A percentile compares a stretch with the other conserved stretches of the same genome.
Conservation (phyloP, 2,113 vertebrate genomes). For the Lampris megalopsis region DNA sequence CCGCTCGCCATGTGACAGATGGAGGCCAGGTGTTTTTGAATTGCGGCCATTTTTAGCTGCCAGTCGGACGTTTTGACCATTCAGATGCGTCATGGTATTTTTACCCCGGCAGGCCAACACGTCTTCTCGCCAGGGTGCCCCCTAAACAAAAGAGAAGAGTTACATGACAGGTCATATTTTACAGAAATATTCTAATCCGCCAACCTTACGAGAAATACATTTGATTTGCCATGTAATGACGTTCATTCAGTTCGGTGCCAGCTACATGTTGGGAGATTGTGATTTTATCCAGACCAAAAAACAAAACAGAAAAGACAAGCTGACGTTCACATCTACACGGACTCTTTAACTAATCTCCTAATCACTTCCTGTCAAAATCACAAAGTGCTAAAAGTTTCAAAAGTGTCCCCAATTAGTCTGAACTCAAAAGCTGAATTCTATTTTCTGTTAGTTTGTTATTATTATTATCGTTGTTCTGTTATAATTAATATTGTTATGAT, state of each 20-base stretch:
- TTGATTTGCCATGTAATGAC: too few species aligned
- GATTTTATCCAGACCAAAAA: neutral
- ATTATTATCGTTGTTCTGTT: too few species aligned
- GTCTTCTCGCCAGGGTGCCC: slow-evolving; percentile 57
- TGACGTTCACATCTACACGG: neutral
- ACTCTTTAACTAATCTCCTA: neutral
- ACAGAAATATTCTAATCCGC: neutral
- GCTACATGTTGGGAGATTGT: too few species aligned
- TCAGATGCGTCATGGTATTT: slow-evolving; percentile 76
- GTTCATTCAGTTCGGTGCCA: neutral
- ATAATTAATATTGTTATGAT: too few species aligned
- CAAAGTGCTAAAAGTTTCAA: too few species aligned
- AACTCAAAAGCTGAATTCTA: too few species aligned
- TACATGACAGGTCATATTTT: neutral
- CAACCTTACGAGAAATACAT: too few species aligned
- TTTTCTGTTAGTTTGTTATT: too few species aligned
- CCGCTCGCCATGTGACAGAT: slow-evolving; percentile 69
- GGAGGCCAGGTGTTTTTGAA: slow-evolving; percentile 72
- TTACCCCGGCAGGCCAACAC: slow-evolving; percentile 66
- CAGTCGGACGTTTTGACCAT: slow-evolving; percentile 70
- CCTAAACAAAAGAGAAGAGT: slow-evolving; percentile 65
- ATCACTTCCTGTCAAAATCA: neutral
- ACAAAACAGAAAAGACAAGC: too few species aligned
- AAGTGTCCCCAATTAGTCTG: too few species aligned
- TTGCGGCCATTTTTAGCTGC: slow-evolving; percentile 67